A percentile compares a stretch with the other conserved stretches of the same genome.
Evolutionary conservation across 1,140 invertebrate species (phyloP).

Genomic region (Drosophila auraria): DNA sequence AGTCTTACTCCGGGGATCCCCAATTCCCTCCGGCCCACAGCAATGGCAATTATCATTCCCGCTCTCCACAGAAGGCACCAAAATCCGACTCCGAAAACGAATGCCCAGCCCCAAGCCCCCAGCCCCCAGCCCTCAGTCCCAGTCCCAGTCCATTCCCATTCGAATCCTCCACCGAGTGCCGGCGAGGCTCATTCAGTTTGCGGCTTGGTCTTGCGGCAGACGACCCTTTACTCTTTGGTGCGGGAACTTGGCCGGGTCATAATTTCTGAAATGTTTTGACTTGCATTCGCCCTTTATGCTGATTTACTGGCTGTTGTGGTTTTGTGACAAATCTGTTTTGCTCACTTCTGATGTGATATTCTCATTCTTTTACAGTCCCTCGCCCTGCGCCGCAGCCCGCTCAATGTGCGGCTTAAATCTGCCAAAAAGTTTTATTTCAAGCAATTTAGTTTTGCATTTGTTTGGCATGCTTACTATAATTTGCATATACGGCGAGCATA

Average conservation of each 20-base stretch:
- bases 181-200: constrained; percentile 50
- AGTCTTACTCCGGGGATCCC: constrained; percentile 18
- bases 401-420: constrained; percentile 69
- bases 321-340: constrained; percentile 83
- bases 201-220: constrained; percentile 57
- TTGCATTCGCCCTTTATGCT: constrained; percentile 81
- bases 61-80: constrained; percentile 25
- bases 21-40: constrained; percentile 33
- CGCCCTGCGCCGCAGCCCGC: background rate
- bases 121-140: background rate
- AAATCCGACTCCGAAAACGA: constrained; percentile 15
- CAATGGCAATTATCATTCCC: constrained; percentile 71
- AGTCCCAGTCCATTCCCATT: background rate
- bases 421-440: constrained; percentile 77
- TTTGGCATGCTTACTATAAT: constrained; percentile 54
- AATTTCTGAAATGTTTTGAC: constrained; percentile 83
- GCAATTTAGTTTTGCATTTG: constrained; percentile 81
- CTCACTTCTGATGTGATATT: constrained; percentile 78
- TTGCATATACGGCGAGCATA: constrained; percentile 34
- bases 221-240: constrained; percentile 36
- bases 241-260: constrained; percentile 63
- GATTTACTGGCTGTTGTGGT: constrained; percentile 82
- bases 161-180: background rate
- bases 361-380: constrained; percentile 25
- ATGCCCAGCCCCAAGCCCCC: background rate